Evolutionary conservation across 2,797 vertebrate species (phyloP).

Genomic region (Micrastur ruficollis): DNA sequence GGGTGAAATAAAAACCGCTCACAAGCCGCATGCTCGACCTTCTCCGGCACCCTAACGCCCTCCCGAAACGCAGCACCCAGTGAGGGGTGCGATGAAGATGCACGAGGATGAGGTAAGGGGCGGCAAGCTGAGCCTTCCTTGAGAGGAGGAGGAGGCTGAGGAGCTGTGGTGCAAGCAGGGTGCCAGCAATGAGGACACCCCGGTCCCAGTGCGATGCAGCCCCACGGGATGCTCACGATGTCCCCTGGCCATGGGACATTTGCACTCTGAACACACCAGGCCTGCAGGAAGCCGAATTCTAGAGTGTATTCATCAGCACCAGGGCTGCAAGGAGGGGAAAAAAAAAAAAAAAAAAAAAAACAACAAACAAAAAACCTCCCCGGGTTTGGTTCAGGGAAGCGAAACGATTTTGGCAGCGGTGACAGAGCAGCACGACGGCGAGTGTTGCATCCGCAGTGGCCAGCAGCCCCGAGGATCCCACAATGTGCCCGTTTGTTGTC

Average conservation of each 20-base stretch:
- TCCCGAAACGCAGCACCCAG: not conserved
- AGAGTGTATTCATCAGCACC: not conserved
- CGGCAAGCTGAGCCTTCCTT: not conserved
- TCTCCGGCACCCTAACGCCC: rapidly evolving
- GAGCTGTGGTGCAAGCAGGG: not conserved
- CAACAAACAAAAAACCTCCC: not conserved
- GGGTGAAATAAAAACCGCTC: rapidly evolving
- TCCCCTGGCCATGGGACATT: rapidly evolving
- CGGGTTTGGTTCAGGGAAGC: not conserved
- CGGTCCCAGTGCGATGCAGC: rapidly evolving
- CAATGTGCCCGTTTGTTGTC: conserved; percentile 9
- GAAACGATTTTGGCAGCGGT: not conserved
- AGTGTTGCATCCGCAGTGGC: not conserved
- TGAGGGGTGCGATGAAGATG: not conserved
- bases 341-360: not conserved
- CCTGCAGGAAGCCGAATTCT: not conserved
- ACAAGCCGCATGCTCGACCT: rapidly evolving
- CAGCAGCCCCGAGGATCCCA: not conserved
- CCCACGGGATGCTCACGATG: rapidly evolving
- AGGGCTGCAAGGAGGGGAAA: not conserved
- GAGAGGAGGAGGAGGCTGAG: not conserved
- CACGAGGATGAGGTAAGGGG: rapidly evolving
- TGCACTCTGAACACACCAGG: not conserved
- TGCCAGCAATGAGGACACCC: rapidly evolving
- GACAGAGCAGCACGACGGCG: not conserved